Conservation (phyloP, 2,113 vertebrate species). For the Cavia aperea region DNA sequence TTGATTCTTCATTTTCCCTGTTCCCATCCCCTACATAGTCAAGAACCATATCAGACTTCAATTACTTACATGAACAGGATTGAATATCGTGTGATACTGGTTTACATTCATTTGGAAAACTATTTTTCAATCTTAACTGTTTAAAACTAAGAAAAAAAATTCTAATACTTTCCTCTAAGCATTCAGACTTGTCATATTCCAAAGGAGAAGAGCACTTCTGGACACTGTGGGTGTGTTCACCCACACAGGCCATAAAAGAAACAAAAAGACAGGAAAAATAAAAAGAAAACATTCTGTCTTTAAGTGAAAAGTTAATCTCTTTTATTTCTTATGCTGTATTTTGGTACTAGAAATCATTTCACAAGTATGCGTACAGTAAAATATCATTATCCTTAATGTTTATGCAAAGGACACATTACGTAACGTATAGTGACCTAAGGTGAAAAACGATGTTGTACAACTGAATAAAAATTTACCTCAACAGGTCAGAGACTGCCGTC, state of each 20-base stretch:
- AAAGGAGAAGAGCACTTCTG: background rate
- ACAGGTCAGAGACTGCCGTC: conserved; percentile 84
- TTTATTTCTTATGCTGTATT: background rate
- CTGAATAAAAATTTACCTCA: background rate
- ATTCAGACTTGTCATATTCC: too few species aligned
- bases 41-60: background rate
- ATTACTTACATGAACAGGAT: too few species aligned
- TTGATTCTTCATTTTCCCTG: background rate
- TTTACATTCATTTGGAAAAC: background rate
- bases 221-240: background rate
- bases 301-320: background rate
- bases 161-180: background rate
- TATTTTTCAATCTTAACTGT: accelerated
- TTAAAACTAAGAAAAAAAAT: background rate
- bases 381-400: background rate
- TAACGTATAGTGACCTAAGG: background rate
- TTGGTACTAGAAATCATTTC: background rate
- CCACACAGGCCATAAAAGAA: background rate
- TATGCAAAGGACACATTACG: background rate
- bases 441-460: background rate
- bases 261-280: background rate
- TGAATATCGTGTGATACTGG: background rate
- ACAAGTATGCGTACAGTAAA: background rate
- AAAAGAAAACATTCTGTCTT: background rate
- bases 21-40: background rate